Evolutionary conservation across 1,140 invertebrate genomes (phyloP), one percentile per base, ranked within the genome.

Genomic region (Bombus sibiricus): DNA sequence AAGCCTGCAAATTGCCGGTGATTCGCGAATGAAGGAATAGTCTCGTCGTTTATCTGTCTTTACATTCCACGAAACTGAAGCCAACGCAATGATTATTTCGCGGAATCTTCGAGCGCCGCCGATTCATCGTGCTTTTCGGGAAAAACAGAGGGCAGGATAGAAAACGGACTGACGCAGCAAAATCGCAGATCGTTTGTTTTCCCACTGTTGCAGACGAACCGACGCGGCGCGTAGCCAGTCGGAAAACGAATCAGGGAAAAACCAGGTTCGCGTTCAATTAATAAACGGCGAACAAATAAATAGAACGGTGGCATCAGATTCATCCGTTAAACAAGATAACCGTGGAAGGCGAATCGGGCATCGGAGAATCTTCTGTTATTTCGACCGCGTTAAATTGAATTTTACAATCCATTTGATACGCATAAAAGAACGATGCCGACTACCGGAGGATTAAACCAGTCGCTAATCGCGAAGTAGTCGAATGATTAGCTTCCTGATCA

Each of bases 391-490:
- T 79, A 72, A 84, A 84, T 84, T 47, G 75, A 84, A 79, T 79
- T 84, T 79, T 72, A 79, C 83, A 47, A 77, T 72, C 66, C 66
- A 79, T 84, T 84, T 79, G 68, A 59, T 47, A 62, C 76, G 76
- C 76, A 84, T 57, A 72, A 84, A 84, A 72, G 83, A 80, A 72
- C 53, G 28, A 72, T n/a, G 53, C 25, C n/a, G 37, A 9, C 28
- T 53, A 10, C 3, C 13, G 8, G 3, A 32, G 37, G 47, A 71
- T 41, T 78, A 39, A 59, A 69, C 43, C 53, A 41, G 34, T 72
- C 68, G 73, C 59, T 83, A 77, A 83, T 83, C 72, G 39, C 81
- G n/a, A 37, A 12, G 6, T 3, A 59, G 34, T 18, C 10, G 12
- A 66, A 25, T 25, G n/a, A 22, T 18, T 69, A 37, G 68, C 34